Base-by-base conservation (phyloP, 2,113 vertebrate species). In the Stigmatopora nigra region DNA sequence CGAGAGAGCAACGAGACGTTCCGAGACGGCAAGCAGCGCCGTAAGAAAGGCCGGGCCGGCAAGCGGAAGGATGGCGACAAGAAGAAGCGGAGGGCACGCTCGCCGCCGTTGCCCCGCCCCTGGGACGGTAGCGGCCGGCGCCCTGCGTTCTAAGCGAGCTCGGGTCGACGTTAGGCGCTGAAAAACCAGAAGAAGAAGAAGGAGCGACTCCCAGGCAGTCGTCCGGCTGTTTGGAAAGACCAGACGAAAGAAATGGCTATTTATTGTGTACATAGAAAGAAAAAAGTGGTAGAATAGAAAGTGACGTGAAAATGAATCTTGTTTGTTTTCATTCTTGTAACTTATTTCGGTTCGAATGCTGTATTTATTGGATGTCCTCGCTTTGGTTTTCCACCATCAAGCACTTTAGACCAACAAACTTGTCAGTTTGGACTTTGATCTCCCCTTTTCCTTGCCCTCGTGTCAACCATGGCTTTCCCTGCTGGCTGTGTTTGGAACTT, bases 331-430 rank as follows among this genome's bases (percentile, higher is more conserved):
- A 57, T 61, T 22, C 35, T 83, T 44, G 78, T 92, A 89, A 97
- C 95, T 94, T 95, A 97, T 95, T 95, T 97, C 82, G 92, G 90
- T 94, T 80, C 91, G 90, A 93, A 90, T 78, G 84, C 90, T 96
- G 91, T 98, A 97, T 98, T 98, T 98, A 97, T 97, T 98, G 94
- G 93, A 91, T 94, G 25, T 31, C 25, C 25, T 31, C 25, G 38
- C 38, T 93, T 94, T 93, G 89, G 90, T 91, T 94, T 90, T 95
- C 93, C 95, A 95, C 95, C 90, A 91, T 97, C 93, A 93, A 94
- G 96, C 95, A 98, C 96, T 98, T 97, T 98, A 97, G 91, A 93
- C 62, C 25, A 35, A 48, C 16, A 1, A 44, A 20, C 59, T 19
- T 44, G 19, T 22, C 8, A 13, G 13, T 11, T 61, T 57, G 12